A percentile compares a stretch with the other conserved stretches of the same genome.
Conservation (phyloP, 2,797 vertebrate genomes). For the Epinephelus awoara region DNA sequence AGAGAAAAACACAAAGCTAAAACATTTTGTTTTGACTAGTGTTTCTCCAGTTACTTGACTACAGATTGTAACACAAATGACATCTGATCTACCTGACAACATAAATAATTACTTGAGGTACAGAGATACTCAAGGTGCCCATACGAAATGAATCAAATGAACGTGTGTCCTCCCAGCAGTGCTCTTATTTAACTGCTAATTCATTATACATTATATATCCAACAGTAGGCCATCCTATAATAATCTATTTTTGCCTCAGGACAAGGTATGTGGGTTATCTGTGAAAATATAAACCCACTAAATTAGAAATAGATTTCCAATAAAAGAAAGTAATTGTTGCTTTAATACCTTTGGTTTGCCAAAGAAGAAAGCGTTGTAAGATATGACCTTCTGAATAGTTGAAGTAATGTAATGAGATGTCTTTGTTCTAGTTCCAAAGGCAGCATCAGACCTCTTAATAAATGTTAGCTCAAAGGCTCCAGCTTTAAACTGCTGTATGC, state of each 20-base stretch:
- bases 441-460: background rate
- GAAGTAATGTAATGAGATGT: background rate
- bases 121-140: background rate
- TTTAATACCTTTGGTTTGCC: slow-evolving; percentile 3
- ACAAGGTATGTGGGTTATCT: background rate
- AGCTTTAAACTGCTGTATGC: background rate
- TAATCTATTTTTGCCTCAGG: slow-evolving; percentile 10
- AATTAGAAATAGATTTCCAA: slow-evolving; percentile 43
- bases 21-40: background rate
- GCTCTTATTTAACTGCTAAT: slow-evolving; percentile 5
- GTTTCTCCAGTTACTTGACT: background rate
- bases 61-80: background rate
- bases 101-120: background rate
- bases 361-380: background rate
- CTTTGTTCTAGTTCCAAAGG: background rate
- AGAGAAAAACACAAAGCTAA: background rate
- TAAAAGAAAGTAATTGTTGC: slow-evolving; percentile 26
- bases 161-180: background rate
- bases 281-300: slow-evolving; percentile 1
- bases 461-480: background rate
- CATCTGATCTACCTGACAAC: background rate
- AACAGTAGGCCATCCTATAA: background rate
- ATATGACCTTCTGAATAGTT: background rate
- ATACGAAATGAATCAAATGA: background rate
- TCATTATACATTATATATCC: slow-evolving; percentile 3